A percentile compares a stretch with the other conserved stretches of the same genome.
phyloP scores from a whole-genome alignment of 1,140 invertebrate species.

The Vanessa atalanta region DNA sequence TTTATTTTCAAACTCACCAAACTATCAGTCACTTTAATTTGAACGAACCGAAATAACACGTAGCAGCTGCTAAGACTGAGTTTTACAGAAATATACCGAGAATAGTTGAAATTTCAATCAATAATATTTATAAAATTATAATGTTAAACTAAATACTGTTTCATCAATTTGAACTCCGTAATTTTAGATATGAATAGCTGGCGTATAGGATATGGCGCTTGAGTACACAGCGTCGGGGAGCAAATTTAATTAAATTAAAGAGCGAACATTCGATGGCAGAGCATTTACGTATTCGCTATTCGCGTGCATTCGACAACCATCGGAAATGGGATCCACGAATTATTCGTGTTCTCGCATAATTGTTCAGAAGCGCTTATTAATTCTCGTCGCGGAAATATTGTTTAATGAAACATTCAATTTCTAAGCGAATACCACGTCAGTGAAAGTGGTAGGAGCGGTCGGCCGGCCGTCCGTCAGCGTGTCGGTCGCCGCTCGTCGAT shows the following conservation, averaged over 20 bases:
- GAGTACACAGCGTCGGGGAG: neutral
- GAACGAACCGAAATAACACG: neutral
- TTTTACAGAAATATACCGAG: neutral
- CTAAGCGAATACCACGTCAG: neutral
- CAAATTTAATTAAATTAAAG: constrained; percentile 3
- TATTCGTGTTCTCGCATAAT: constrained; percentile 11
- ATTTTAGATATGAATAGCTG: too few species aligned
- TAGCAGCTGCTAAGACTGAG: neutral
- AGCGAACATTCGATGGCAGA: neutral
- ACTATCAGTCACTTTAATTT: neutral
- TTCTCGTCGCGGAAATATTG: neutral
- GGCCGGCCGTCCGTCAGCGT: neutral
- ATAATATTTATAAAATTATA: neutral
- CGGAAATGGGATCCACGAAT: constrained; percentile 12
- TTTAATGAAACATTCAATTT: constrained; percentile 8
- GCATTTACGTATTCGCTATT: neutral
- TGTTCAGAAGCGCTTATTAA: constrained; percentile 8
- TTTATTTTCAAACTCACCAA: constrained; percentile 1
- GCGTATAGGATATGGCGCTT: neutral
- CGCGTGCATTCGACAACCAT: neutral
- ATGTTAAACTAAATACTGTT: too few species aligned
- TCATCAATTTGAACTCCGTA: too few species aligned
- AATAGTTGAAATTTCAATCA: neutral
- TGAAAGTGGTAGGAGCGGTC: constrained; percentile 1
- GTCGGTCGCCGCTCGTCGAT: too few species aligned